phyloP scores from a whole-genome alignment of 2,113 vertebrate genomes.

The Centropristis striata region DNA sequence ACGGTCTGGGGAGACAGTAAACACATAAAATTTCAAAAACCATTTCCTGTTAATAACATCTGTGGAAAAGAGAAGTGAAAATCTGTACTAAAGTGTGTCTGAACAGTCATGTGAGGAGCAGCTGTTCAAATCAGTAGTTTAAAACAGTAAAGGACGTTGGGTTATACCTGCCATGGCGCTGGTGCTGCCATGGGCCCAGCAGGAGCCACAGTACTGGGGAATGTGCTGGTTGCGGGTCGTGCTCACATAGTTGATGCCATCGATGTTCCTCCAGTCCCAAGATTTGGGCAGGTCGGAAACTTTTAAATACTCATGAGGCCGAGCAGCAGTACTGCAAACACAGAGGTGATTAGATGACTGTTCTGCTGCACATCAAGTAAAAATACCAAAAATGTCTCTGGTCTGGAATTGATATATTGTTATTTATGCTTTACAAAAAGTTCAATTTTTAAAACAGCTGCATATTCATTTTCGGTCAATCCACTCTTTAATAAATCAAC shows the following conservation, averaged over 20 bases:
- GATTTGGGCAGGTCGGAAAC: constrained; percentile 82
- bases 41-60: neutral
- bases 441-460: too few species aligned
- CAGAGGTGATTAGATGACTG: neutral
- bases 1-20: constrained; percentile 86
- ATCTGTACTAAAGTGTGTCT: neutral
- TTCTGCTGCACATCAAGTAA: neutral
- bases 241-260: constrained; percentile 91
- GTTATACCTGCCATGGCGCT: constrained; percentile 93
- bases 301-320: constrained; percentile 90
- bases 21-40: accelerated
- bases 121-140: neutral
- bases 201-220: constrained; percentile 98
- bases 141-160: neutral
- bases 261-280: constrained; percentile 95
- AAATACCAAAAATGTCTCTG: neutral
- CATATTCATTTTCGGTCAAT: too few species aligned
- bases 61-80: constrained; percentile 26
- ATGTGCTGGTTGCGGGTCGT: constrained; percentile 98
- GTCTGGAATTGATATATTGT: neutral
- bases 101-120: neutral
- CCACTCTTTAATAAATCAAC: too few species aligned
- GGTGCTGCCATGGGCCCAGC: constrained; percentile 98
- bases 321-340: constrained; percentile 78
- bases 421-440: neutral